Evolutionary conservation across 2,113 vertebrate genomes (phyloP).

Genomic region (Callaeas wilsoni): DNA sequence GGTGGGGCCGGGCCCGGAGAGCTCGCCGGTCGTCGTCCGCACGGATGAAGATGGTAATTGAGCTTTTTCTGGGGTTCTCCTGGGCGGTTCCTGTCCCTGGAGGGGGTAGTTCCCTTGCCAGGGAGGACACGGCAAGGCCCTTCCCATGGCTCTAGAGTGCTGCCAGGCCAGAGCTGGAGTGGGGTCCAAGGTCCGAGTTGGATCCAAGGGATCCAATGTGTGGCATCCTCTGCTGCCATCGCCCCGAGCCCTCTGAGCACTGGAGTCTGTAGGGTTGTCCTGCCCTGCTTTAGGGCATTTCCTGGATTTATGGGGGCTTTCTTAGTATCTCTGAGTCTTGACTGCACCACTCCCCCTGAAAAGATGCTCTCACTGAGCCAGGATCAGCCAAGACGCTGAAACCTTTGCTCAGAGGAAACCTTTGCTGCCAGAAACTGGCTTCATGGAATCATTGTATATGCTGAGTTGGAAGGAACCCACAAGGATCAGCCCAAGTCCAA

Average conservation of each 20-base stretch:
- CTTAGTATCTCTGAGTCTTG: not conserved
- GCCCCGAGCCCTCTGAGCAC: accelerated
- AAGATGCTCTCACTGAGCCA: not conserved
- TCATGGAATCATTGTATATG: not conserved
- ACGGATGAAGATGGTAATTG: constrained; percentile 94
- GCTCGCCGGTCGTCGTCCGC: constrained; percentile 85
- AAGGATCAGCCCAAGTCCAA: not conserved
- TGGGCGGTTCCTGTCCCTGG: not conserved
- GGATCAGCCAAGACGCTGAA: not conserved
- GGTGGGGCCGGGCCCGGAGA: constrained; percentile 90
- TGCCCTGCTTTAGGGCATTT: not conserved
- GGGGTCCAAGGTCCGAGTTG: accelerated
- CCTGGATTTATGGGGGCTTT: accelerated
- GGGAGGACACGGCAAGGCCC: accelerated
- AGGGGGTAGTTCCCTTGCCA: not conserved
- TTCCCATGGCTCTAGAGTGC: accelerated
- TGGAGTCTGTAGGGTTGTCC: not conserved
- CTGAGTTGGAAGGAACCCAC: not conserved
- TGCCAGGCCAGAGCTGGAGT: accelerated
- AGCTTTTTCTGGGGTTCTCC: not conserved
- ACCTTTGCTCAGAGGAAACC: not conserved
- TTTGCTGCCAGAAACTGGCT: not conserved
- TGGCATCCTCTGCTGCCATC: not conserved
- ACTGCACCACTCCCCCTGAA: not conserved
- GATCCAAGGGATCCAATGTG: no score